These are phyloP conservation scores for Trisateles emortualis DNA, from an alignment of 2,888 invertebrate genomes.

Conservation along the genomic window DNA sequence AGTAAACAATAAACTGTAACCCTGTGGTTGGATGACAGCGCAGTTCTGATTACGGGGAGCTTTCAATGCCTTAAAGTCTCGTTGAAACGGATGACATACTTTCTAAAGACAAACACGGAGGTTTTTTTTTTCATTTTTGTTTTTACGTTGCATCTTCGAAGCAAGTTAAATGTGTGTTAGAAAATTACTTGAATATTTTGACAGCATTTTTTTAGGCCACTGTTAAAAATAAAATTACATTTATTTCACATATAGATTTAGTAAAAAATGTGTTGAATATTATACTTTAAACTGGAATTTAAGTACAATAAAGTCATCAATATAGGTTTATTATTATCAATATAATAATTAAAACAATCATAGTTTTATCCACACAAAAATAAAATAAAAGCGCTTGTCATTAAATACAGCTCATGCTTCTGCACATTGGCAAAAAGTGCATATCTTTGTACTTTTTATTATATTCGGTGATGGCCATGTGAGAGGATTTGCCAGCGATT, in stretches of 20 bases:
- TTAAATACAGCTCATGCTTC: not conserved
- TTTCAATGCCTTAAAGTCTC: too few species aligned
- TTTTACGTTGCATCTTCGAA: constrained; percentile 22
- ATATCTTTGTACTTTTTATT: not conserved
- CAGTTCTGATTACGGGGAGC: constrained; percentile 63
- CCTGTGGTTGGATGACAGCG: constrained; percentile 34
- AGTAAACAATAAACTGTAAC: constrained; percentile 33
- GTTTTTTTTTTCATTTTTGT: constrained; percentile 51
- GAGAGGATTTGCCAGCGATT: not conserved
- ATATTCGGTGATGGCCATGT: not conserved
- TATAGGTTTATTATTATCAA: too few species aligned
- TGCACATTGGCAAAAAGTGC: not conserved
- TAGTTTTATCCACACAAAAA: too few species aligned
- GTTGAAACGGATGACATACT: constrained; percentile 76
- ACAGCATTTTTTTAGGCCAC: too few species aligned
- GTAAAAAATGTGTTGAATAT: too few species aligned
- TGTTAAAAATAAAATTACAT: too few species aligned
- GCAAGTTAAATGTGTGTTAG: not conserved
- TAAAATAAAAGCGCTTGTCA: too few species aligned
- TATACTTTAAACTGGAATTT: too few species aligned
- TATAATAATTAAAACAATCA: too few species aligned
- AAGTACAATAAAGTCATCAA: too few species aligned
- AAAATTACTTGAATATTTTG: not conserved
- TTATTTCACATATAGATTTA: too few species aligned
- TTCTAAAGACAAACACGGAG: constrained; percentile 50